Percentiles rank a stretch among this genome's conserved stretches.
Evolutionary conservation across 2,797 vertebrate genomes (phyloP).

Genomic region (Eurystomus glaucurus): DNA sequence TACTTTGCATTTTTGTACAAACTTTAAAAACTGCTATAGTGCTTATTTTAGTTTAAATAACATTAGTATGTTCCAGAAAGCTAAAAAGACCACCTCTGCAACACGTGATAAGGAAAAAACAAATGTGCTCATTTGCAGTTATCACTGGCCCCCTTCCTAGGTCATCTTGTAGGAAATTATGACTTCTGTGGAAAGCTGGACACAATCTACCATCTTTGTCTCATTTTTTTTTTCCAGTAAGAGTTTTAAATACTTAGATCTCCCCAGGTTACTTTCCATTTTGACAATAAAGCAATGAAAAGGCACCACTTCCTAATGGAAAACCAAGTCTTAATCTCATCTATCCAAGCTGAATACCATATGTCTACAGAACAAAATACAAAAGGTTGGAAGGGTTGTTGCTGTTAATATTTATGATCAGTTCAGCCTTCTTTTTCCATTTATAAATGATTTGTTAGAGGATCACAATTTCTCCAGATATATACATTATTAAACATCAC

Average conservation of each 20-base stretch:
- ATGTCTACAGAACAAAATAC: not conserved
- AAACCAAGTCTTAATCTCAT: not conserved
- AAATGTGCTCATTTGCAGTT: not conserved
- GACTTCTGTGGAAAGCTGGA: not conserved
- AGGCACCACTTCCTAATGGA: not conserved
- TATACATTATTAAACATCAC: constrained; percentile 32
- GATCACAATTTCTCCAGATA: constrained; percentile 25
- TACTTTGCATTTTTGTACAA: not conserved
- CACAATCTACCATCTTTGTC: not conserved
- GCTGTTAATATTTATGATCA: constrained; percentile 31
- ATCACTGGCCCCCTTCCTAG: not conserved
- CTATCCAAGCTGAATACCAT: not conserved
- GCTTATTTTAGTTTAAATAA: not conserved
- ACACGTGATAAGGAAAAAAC: not conserved
- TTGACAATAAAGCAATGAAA: not conserved
- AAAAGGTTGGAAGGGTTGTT: not conserved
- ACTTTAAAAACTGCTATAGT: not conserved
- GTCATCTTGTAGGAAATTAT: not conserved
- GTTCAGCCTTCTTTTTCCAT: constrained; percentile 32
- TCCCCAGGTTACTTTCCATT: not conserved
- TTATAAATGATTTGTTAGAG: constrained; percentile 56
- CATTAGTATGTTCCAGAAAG: not conserved
- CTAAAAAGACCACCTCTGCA: not conserved
- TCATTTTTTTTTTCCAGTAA: not conserved
- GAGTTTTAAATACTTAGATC: not conserved